Percentiles rank a stretch among this genome's conserved stretches.
These are phyloP conservation scores for Orcinus orca DNA, from an alignment of 2,113 vertebrate genomes.

Conservation along the genomic window DNA sequence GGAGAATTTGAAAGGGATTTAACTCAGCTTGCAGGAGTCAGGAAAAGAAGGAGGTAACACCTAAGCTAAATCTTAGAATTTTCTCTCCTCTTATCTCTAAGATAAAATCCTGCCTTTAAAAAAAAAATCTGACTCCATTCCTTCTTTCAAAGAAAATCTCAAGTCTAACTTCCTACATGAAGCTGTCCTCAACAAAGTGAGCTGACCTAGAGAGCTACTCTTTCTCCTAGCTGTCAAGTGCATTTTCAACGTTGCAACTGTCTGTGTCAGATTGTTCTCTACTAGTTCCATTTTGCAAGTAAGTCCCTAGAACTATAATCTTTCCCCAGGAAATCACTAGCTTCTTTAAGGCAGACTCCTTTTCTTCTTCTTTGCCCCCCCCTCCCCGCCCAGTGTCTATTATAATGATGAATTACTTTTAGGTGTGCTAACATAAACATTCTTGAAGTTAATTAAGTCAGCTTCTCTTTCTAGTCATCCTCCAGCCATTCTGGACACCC, in stretches of 20 bases:
- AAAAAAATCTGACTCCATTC: background rate
- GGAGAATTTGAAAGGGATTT: background rate
- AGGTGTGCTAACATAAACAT: constrained; percentile 58
- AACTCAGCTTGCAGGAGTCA: background rate
- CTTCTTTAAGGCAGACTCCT: background rate
- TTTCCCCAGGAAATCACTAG: background rate
- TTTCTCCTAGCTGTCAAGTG: background rate
- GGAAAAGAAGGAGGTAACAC: background rate
- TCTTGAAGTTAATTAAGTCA: constrained; percentile 63
- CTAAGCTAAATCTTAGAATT: background rate
- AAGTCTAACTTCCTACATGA: background rate
- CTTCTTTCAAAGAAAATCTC: constrained; percentile 17
- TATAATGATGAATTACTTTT: constrained; percentile 58
- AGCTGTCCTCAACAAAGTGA: background rate
- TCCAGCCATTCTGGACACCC: constrained; percentile 44
- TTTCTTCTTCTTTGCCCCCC: background rate
- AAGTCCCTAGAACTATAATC: background rate
- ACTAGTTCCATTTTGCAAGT: background rate
- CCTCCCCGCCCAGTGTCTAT: background rate
- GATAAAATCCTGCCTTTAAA: background rate
- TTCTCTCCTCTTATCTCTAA: background rate
- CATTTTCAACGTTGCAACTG: background rate
- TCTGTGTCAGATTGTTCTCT: background rate
- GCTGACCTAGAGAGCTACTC: background rate
- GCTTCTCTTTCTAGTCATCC: constrained; percentile 22